Evolutionary conservation across 2,797 vertebrate species (phyloP).

Genomic region (Gymnocypris eckloni): DNA sequence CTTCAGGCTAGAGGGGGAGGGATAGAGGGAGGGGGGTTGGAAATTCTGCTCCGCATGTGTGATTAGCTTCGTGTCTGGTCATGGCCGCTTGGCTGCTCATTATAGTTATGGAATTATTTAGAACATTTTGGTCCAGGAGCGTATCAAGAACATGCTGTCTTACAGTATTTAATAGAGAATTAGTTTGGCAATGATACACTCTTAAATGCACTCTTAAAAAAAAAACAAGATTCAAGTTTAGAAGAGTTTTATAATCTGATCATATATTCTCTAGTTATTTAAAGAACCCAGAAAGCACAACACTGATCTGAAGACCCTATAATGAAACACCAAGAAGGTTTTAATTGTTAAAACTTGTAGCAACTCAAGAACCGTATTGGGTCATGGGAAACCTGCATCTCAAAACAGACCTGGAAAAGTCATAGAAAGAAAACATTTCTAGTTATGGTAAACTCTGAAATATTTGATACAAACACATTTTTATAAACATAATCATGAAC

Average conservation of each 20-base stretch:
- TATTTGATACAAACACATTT: neutral
- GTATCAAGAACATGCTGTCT: neutral
- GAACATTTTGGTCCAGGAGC: conserved; percentile 7
- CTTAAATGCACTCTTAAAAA: neutral
- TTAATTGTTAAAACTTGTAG: neutral
- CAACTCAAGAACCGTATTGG: neutral
- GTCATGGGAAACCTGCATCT: neutral
- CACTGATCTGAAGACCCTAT: neutral
- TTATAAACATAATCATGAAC: neutral
- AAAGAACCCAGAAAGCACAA: neutral
- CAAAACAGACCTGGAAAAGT: neutral
- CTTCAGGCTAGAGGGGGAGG: conserved; percentile 32
- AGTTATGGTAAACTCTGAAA: neutral
- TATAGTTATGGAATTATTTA: conserved; percentile 24
- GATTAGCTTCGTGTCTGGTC: conserved; percentile 51
- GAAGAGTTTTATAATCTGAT: neutral
- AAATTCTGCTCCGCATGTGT: conserved; percentile 42
- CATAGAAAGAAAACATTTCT: neutral
- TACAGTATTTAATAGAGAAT: neutral
- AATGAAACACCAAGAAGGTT: neutral
- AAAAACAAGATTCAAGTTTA: neutral
- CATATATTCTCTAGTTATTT: neutral
- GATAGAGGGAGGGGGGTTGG: conserved; percentile 12
- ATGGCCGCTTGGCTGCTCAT: conserved; percentile 5
- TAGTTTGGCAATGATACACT: neutral